Evolutionary conservation across 2,113 vertebrate species (phyloP), one percentile per base, ranked within the genome.

Genomic region (Anolis sagrei): DNA sequence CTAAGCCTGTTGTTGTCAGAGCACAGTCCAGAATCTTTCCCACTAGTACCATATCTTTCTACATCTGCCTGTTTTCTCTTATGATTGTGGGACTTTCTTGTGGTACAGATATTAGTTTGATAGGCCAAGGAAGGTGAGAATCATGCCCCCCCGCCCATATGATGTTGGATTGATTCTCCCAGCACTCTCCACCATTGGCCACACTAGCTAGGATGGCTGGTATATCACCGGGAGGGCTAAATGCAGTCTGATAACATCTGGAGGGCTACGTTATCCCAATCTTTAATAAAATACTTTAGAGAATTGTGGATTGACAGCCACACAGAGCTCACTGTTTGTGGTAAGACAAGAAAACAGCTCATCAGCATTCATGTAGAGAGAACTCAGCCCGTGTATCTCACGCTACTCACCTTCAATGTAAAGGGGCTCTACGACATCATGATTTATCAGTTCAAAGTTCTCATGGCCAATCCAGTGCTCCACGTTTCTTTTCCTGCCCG

Each of bases 401-500:
- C 7, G 29, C 9, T 79, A 90, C 97, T 96, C 88, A 99, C 98
- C 99, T 96, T 99, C 99, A 58, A 99, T 98, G 90, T 99, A 99
- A 76, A 99, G 98, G 4, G 99, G 99, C 91, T 99, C 99, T 87
- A 99, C 98, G 76, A 99, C 98, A 78, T 99, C 99, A 0, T 99
- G 99, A 96, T 99, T 99, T 93, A 99, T 99, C 82, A 99, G 97
- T 93, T 99, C 98, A 6, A 99, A 99, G 96, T 99, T 99, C 94
- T 99, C 99, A 21, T 99, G 99, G 91, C 98, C 99, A 9, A 99
- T 98, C 98, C 98, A 99, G 95, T 99, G 99, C 90, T 99, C 99
- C 91, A 99, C 99, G 11, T 99, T 99, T 92, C 99, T 97, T 94
- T 99, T 99, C 88, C 99, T 97, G 88, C 99, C 99, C 1, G 98